Percentiles rank a stretch among this genome's conserved stretches.
Conservation (phyloP, 2,113 vertebrate species). For the Syngnathus floridae region DNA sequence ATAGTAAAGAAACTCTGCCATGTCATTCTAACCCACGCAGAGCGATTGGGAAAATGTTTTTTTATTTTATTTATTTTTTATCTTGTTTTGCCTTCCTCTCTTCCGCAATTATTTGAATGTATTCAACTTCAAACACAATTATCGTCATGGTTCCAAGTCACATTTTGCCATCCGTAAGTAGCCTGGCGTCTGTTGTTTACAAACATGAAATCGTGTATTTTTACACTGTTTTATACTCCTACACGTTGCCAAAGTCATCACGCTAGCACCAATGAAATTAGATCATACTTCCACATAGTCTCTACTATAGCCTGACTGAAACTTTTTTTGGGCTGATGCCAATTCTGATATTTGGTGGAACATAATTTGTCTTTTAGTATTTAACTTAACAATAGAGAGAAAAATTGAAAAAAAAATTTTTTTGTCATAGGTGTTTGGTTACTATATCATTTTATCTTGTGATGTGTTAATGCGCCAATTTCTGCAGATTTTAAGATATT, state of each 20-base stretch:
- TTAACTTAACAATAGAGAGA: no score
- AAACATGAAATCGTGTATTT: not conserved
- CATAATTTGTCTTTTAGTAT: no score
- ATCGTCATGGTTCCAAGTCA: not conserved
- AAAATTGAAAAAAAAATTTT: no score
- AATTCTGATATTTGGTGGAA: no score
- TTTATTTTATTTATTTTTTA: no score
- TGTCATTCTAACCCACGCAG: not conserved
- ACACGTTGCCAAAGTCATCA: constrained; percentile 29
- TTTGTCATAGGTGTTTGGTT: no score
- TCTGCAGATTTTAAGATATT: no score
- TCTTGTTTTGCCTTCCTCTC: not conserved
- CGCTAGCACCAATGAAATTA: constrained; percentile 7
- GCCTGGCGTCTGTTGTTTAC: not conserved
- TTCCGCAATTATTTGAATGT: not conserved
- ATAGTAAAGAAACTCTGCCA: not conserved
- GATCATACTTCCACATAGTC: not conserved
- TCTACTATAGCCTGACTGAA: no score
- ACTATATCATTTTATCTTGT: no score
- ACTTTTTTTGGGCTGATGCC: no score
- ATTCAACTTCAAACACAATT: not conserved
- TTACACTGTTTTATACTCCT: not conserved
- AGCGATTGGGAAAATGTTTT: not conserved
- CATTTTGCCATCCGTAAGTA: not conserved
- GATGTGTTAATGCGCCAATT: no score